phyloP scores from a whole-genome alignment of 2,888 invertebrate species.

The Altica lythri region DNA sequence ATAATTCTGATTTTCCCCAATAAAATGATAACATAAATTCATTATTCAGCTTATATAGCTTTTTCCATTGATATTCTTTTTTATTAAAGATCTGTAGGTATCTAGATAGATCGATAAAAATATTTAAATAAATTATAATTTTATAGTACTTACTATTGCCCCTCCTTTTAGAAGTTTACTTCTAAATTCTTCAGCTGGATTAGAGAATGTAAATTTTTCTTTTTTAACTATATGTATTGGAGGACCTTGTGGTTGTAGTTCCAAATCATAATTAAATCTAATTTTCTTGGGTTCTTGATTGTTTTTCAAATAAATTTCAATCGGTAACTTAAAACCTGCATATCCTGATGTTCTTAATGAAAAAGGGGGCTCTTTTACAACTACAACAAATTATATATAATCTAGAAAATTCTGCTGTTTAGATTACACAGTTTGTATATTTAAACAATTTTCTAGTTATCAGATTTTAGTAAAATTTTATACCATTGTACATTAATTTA shows the following conservation, averaged over 20 bases:
- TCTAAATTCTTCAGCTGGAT: constrained; percentile 87
- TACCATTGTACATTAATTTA: too few relatives aligned
- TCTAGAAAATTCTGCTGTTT: too few relatives aligned
- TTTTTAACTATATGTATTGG: constrained; percentile 72
- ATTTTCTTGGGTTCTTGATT: constrained; percentile 90
- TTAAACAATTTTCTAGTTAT: too few relatives aligned
- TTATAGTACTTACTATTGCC: constrained; percentile 61
- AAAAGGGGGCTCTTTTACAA: constrained; percentile 90
- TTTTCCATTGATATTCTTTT: too few relatives aligned
- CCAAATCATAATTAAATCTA: constrained; percentile 82
- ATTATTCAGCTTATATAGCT: too few relatives aligned
- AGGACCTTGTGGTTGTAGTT: constrained; percentile 76
- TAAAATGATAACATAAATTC: too few relatives aligned
- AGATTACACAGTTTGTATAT: too few relatives aligned
- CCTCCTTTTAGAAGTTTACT: constrained; percentile 87
- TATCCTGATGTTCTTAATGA: constrained; percentile 92
- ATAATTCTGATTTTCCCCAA: too few relatives aligned
- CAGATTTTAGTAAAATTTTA: too few relatives aligned
- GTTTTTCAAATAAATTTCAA: constrained; percentile 87
- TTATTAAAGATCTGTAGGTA: too few relatives aligned
- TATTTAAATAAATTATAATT: too few relatives aligned
- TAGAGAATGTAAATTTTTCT: constrained; percentile 83
- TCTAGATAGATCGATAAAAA: too few relatives aligned
- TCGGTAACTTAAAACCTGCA: constrained; percentile 88
- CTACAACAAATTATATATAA: constrained; percentile 61